phyloP scores from a whole-genome alignment of 2,888 invertebrate genomes.

The Drosophila suboccidentalis region DNA sequence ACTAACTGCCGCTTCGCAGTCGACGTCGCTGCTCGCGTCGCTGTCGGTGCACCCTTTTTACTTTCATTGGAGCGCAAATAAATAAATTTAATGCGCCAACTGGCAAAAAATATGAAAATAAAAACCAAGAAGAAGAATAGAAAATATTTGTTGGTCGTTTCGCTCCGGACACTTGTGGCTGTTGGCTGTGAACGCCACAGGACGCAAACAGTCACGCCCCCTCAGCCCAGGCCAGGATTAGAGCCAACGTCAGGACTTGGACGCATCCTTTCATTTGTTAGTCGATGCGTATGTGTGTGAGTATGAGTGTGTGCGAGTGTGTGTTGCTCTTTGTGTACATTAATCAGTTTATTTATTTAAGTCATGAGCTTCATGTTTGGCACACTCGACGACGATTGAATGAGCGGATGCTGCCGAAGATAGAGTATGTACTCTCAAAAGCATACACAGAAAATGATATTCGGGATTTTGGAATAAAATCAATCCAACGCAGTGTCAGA shows the following conservation, averaged over 20 bases:
- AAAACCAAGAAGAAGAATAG: background rate
- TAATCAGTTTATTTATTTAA: constrained; percentile 70
- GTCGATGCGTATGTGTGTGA: constrained; percentile 16
- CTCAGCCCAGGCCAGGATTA: constrained; percentile 36
- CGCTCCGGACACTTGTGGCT: constrained; percentile 47
- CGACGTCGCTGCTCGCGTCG: constrained; percentile 30
- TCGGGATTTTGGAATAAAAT: no score
- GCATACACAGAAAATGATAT: background rate
- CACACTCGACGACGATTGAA: constrained; percentile 2
- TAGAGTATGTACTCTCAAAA: background rate
- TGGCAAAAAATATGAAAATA: constrained; percentile 34
- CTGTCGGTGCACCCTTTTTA: constrained; percentile 55
- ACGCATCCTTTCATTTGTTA: constrained; percentile 20
- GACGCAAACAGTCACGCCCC: constrained; percentile 15
- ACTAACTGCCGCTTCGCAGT: constrained; percentile 63
- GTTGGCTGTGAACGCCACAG: constrained; percentile 20
- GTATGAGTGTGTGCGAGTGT: constrained; percentile 1
- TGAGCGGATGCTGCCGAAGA: background rate
- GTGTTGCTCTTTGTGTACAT: constrained; percentile 46
- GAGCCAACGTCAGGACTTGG: constrained; percentile 32
- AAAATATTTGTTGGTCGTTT: background rate
- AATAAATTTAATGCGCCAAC: constrained; percentile 64
- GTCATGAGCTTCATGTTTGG: constrained; percentile 45
- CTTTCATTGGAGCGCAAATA: constrained; percentile 62
- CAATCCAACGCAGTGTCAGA: no score